phyloP scores from a whole-genome alignment of 2,888 invertebrate genomes.

The Chromoteleia sp. region DNA sequence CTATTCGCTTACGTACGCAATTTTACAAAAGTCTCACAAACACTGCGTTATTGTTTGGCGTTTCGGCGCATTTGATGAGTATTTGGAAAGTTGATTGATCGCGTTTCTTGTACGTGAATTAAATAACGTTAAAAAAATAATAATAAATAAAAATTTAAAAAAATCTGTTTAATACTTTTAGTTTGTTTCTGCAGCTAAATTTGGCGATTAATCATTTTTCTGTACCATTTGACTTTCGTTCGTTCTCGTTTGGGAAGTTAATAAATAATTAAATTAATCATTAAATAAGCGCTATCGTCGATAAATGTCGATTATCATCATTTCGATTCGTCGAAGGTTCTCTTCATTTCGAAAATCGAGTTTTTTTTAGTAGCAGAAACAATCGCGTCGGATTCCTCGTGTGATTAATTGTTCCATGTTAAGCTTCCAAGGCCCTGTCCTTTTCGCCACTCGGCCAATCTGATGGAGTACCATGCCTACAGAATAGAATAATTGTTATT shows the following conservation, averaged over 20 bases:
- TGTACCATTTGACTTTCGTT: background rate
- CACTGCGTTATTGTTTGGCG: slow-evolving; percentile 43
- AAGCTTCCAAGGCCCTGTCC: slow-evolving; percentile 82
- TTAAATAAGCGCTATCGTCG: slow-evolving; percentile 28
- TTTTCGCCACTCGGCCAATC: slow-evolving; percentile 83
- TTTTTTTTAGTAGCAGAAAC: slow-evolving; percentile 52
- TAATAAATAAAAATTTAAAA: slow-evolving; percentile 19
- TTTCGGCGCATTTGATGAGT: slow-evolving; percentile 47
- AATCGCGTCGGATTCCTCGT: slow-evolving; percentile 41
- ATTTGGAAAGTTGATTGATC: slow-evolving; percentile 42
- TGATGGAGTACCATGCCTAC: slow-evolving; percentile 83
- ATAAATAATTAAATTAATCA: slow-evolving; percentile 39
- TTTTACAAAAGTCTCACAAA: slow-evolving; percentile 60
- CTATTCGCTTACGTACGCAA: slow-evolving; percentile 21
- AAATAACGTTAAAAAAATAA: slow-evolving; percentile 14
- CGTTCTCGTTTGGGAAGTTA: slow-evolving; percentile 19
- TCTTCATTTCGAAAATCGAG: slow-evolving; percentile 20
- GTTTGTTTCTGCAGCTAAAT: slow-evolving; percentile 49
- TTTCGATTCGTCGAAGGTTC: slow-evolving; percentile 15
- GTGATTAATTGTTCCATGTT: slow-evolving; percentile 67
- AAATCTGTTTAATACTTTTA: slow-evolving; percentile 44
- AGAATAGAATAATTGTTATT: too few relatives aligned
- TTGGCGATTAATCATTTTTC: background rate
- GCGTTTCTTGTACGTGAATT: background rate
- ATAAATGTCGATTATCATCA: slow-evolving; percentile 24